Evolutionary conservation across 2,113 vertebrate species (phyloP).

Genomic region (Microcebus murinus): DNA sequence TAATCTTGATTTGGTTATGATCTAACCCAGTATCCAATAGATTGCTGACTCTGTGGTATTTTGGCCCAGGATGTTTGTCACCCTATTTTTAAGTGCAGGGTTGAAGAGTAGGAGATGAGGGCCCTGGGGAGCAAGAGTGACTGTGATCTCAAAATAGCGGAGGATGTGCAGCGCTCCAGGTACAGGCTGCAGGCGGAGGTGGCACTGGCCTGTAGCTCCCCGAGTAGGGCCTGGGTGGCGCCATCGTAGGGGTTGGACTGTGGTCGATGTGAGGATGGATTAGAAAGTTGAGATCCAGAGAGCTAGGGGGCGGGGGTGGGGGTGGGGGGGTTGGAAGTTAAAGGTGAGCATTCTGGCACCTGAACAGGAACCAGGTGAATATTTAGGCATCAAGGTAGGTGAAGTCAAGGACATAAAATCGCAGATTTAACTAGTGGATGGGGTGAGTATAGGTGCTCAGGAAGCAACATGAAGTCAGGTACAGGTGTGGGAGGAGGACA

Average conservation of each 20-base stretch:
- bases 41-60: neutral
- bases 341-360: neutral
- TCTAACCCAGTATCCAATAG: neutral
- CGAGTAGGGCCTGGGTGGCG: neutral
- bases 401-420: neutral
- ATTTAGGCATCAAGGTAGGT: neutral
- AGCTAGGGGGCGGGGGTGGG: accelerated
- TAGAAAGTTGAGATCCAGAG: neutral
- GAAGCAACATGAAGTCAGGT: neutral
- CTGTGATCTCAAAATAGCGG: neutral
- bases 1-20: neutral
- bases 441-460: neutral
- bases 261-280: neutral
- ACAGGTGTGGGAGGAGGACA: neutral
- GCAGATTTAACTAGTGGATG: neutral
- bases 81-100: neutral
- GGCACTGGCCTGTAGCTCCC: too few relatives aligned
- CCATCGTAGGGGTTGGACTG: neutral
- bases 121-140: neutral
- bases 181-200: neutral
- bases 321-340: neutral
- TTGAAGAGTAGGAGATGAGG: neutral
- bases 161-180: neutral
- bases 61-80: neutral
- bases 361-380: neutral